Conservation (phyloP, 2,888 invertebrate genomes). For the Amaurobius ferox region DNA sequence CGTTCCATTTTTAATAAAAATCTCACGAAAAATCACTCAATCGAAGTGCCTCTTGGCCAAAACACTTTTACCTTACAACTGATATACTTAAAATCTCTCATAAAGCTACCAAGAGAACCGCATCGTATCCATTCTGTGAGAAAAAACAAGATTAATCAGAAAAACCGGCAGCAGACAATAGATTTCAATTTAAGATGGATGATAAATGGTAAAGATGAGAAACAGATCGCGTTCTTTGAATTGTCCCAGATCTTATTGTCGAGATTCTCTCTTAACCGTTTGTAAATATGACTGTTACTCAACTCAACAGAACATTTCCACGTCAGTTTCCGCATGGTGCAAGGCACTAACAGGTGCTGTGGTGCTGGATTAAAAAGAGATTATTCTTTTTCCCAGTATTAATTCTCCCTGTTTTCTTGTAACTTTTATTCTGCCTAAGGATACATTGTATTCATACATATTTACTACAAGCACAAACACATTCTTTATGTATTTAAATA, state of each 20-base stretch:
- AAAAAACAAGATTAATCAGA: not conserved
- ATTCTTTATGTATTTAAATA: no score
- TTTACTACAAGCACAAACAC: no score
- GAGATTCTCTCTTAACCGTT: not conserved
- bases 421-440: not conserved
- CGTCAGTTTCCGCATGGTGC: not conserved
- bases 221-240: not conserved
- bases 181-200: not conserved
- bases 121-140: not conserved
- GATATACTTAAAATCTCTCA: not conserved
- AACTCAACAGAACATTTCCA: not conserved
- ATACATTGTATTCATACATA: no score
- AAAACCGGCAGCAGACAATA: not conserved
- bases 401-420: no score
- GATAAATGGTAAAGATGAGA: not conserved
- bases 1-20: not conserved
- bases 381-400: no score
- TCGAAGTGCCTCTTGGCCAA: not conserved
- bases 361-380: not conserved
- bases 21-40: not conserved
- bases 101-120: not conserved
- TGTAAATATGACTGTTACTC: not conserved
- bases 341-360: not conserved
- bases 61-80: not conserved
- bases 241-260: not conserved